A percentile compares a stretch with the other conserved stretches of the same genome.
phyloP scores from a whole-genome alignment of 2,113 vertebrate species.

The Microcebus lehilahytsara region DNA sequence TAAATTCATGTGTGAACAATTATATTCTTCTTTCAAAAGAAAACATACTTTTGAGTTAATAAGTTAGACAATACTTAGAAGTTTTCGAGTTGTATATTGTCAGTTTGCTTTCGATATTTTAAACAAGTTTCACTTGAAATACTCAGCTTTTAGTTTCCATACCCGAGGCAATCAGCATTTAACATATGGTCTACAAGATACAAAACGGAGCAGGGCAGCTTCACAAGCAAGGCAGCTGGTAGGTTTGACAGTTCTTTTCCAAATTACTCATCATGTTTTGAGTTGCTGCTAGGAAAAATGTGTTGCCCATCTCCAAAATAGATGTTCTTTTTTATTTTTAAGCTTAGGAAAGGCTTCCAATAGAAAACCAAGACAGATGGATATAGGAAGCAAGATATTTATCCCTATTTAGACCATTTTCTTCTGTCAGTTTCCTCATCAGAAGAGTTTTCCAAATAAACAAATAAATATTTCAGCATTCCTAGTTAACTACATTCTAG shows the following conservation, averaged over 20 bases:
- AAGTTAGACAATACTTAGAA: neutral
- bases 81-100: neutral
- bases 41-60: neutral
- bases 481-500: neutral
- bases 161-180: slow-evolving; percentile 58
- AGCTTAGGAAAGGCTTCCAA: slow-evolving; percentile 75
- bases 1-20: neutral
- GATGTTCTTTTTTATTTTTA: slow-evolving; percentile 82
- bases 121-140: slow-evolving; percentile 60
- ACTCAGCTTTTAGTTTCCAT: slow-evolving; percentile 1
- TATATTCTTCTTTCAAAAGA: slow-evolving; percentile 6
- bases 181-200: slow-evolving; percentile 66
- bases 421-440: slow-evolving; percentile 69
- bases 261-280: slow-evolving; percentile 82
- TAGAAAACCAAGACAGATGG: slow-evolving; percentile 80
- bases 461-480: slow-evolving; percentile 61
- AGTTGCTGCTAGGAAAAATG: slow-evolving; percentile 81
- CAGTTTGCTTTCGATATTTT: slow-evolving; percentile 52
- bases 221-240: slow-evolving; percentile 78
- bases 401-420: slow-evolving; percentile 71
- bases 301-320: slow-evolving; percentile 81
- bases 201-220: slow-evolving; percentile 54
- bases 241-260: slow-evolving; percentile 77
- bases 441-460: slow-evolving; percentile 73
- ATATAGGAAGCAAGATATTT: slow-evolving; percentile 76